Conservation (phyloP, 2,113 vertebrate species). For the Centropus unirufus region DNA sequence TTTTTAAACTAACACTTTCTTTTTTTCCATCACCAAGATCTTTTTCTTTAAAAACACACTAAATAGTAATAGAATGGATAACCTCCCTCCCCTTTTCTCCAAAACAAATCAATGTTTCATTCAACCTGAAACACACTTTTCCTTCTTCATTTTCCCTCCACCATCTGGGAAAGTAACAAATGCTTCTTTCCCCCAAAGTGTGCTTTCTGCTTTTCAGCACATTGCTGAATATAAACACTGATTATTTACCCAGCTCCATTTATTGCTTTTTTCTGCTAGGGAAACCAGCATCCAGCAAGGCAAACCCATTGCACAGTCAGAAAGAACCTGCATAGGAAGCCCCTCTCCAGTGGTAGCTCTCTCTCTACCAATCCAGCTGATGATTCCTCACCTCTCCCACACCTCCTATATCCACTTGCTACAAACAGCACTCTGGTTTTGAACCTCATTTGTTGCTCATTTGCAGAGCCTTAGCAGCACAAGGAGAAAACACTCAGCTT, state of each 20-base stretch:
- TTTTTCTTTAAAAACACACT: conserved; percentile 4
- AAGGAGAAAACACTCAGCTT: fast-evolving
- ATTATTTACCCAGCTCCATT: not conserved
- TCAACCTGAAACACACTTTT: conserved; percentile 31
- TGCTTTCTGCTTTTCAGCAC: conserved; percentile 13
- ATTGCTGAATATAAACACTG: not conserved
- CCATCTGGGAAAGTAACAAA: conserved; percentile 10
- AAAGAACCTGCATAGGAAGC: not conserved
- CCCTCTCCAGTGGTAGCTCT: not conserved
- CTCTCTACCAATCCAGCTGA: not conserved
- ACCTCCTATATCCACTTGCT: not conserved
- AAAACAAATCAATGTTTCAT: conserved; percentile 49
- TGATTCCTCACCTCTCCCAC: not conserved
- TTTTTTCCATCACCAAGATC: not conserved
- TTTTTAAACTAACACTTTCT: not conserved
- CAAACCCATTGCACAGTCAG: not conserved
- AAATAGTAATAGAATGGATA: not conserved
- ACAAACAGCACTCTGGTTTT: fast-evolving
- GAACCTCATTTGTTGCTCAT: not conserved
- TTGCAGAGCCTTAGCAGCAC: not conserved
- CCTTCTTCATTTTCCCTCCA: not conserved
- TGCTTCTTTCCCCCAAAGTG: not conserved
- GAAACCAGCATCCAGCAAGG: not conserved
- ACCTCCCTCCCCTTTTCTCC: not conserved
- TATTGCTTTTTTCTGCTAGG: not conserved